Conservation (phyloP, 1,140 invertebrate genomes). For the Dufourea novaeangliae region DNA sequence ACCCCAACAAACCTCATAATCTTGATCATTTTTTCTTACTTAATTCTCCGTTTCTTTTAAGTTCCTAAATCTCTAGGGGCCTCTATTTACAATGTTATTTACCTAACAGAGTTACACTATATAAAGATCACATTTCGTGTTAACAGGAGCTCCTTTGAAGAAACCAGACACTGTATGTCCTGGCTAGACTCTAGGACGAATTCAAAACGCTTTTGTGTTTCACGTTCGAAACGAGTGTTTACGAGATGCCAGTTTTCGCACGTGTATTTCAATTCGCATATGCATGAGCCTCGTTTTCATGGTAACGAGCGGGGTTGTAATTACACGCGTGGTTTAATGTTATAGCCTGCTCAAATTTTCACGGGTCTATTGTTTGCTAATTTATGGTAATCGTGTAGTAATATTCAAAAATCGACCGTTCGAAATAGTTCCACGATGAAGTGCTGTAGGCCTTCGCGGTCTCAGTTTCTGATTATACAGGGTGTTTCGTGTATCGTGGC, state of each 20-base stretch:
- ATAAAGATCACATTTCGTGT: no score
- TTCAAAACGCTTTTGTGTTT: not conserved
- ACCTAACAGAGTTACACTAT: no score
- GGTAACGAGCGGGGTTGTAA: constrained; percentile 32
- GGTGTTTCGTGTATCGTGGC: no score
- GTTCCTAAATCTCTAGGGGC: no score
- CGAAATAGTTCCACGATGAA: not conserved
- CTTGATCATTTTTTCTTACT: no score
- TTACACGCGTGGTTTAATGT: constrained; percentile 9
- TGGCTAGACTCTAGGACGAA: no score
- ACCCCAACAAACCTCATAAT: no score
- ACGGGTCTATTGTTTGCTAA: constrained; percentile 1
- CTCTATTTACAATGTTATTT: no score
- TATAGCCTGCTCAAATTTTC: not conserved
- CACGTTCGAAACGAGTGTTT: constrained; percentile 24
- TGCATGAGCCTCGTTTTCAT: constrained; percentile 20
- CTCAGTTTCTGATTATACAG: not conserved
- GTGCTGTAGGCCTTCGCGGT: not conserved
- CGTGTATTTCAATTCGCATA: not conserved
- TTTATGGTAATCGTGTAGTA: not conserved
- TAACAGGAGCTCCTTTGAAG: no score
- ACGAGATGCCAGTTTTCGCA: constrained; percentile 25
- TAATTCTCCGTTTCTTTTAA: no score
- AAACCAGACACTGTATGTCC: no score
- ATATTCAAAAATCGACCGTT: not conserved